Evolutionary conservation across 1,140 invertebrate species (phyloP).

Genomic region (Rhyzopertha dominica): DNA sequence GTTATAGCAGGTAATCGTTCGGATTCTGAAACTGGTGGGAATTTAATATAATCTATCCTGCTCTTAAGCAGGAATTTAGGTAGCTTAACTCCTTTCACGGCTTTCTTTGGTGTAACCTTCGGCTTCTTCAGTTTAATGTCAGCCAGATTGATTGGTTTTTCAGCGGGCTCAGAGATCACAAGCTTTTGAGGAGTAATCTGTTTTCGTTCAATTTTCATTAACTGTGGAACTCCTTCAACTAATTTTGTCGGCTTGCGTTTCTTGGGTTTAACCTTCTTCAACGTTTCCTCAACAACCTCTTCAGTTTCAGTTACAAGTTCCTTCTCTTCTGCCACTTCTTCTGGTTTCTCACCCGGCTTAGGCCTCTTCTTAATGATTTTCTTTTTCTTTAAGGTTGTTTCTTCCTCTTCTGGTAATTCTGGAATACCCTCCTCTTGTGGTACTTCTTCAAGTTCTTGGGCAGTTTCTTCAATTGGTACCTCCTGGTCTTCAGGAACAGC

Average conservation of each 20-base stretch:
- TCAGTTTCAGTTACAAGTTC: no score
- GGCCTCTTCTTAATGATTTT: constrained; percentile 19
- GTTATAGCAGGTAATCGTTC: constrained; percentile 51
- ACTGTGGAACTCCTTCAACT: no score
- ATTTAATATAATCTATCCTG: constrained; percentile 56
- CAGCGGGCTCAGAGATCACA: constrained; percentile 27
- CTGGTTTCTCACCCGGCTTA: constrained; percentile 21
- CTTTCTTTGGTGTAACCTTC: constrained; percentile 31
- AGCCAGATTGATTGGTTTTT: constrained; percentile 29
- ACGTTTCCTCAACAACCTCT: no score
- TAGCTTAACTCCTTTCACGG: constrained; percentile 47
- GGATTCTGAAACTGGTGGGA: constrained; percentile 50
- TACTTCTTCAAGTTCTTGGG: constrained; percentile 21
- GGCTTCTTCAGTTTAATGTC: constrained; percentile 33
- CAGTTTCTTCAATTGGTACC: constrained; percentile 1
- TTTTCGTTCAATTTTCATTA: constrained; percentile 16
- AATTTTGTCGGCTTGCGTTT: no score
- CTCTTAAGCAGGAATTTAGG: constrained; percentile 64
- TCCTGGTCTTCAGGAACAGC: no score
- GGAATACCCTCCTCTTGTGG: no score
- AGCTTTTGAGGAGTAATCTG: constrained; percentile 24
- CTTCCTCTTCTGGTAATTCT: constrained; percentile 26
- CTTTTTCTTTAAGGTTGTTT: constrained; percentile 13
- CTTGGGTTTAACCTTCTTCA: no score
- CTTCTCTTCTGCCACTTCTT: constrained; percentile 24